phyloP scores from a whole-genome alignment of 2,113 vertebrate species.

The Calidris pygmaea region DNA sequence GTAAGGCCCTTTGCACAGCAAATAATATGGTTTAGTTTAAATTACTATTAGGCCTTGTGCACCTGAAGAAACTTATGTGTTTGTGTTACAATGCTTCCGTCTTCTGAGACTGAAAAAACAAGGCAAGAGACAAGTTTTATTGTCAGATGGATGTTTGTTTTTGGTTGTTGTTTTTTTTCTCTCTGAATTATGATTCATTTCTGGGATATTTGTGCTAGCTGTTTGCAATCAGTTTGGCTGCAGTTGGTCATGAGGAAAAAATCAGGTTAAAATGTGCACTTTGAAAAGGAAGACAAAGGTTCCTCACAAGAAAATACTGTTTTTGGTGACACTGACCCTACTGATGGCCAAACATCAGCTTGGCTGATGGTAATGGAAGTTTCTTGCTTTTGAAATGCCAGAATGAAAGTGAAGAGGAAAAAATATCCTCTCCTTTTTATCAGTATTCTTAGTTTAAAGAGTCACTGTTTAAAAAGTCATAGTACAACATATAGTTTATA shows the following conservation, averaged over 20 bases:
- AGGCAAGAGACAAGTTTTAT: not conserved
- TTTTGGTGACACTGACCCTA: not conserved
- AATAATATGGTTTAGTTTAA: not conserved
- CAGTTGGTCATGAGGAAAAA: not conserved
- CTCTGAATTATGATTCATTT: constrained; percentile 17
- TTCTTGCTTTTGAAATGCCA: not conserved
- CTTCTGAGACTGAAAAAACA: not conserved
- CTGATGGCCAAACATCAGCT: not conserved
- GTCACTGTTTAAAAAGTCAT: not conserved
- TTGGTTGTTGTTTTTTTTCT: not conserved
- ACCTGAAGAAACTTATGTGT: not conserved
- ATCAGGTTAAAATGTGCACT: constrained; percentile 34
- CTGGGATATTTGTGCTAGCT: not conserved
- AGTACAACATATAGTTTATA: not conserved
- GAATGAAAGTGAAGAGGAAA: not conserved
- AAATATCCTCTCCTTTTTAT: not conserved
- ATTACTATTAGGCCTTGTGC: not conserved
- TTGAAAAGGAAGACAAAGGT: constrained; percentile 12
- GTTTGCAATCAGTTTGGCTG: not conserved
- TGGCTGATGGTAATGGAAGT: not conserved
- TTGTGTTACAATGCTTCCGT: not conserved
- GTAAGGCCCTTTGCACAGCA: not conserved
- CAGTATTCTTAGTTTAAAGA: not conserved
- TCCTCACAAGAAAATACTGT: not conserved
- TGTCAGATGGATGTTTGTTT: not conserved